Evolutionary conservation across 2,113 vertebrate species (phyloP).

Genomic region (Tragelaphus scriptus): DNA sequence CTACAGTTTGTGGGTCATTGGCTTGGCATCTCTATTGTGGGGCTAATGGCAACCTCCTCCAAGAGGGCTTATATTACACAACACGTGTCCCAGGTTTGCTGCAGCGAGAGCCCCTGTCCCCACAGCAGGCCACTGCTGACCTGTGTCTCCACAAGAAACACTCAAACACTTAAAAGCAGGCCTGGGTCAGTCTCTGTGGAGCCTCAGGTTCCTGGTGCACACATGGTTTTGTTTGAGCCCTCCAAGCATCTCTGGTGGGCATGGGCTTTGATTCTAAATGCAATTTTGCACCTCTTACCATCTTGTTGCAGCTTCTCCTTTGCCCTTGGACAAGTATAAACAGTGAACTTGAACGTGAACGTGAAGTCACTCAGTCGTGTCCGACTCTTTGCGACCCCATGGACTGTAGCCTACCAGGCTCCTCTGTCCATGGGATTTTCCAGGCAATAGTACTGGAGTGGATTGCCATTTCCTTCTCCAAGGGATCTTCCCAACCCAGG

Average conservation of each 20-base stretch:
- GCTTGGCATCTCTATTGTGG: neutral
- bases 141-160: neutral
- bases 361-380: too few relatives aligned
- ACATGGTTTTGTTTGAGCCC: neutral
- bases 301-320: neutral
- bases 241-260: neutral
- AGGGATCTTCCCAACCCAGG: too few relatives aligned
- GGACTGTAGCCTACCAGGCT: too few relatives aligned
- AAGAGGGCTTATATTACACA: accelerated
- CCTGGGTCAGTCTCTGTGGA: neutral
- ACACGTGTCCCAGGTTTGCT: neutral
- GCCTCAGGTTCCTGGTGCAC: neutral
- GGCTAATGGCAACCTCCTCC: neutral
- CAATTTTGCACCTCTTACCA: neutral
- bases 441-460: too few relatives aligned
- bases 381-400: too few relatives aligned
- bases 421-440: too few relatives aligned
- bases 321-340: neutral
- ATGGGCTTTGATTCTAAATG: neutral
- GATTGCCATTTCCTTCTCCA: too few relatives aligned
- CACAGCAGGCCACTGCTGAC: neutral
- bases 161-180: neutral
- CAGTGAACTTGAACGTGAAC: neutral
- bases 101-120: neutral
- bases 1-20: neutral